Base-by-base conservation (phyloP, 2,888 invertebrate species). In the Cerastis leucographa region DNA sequence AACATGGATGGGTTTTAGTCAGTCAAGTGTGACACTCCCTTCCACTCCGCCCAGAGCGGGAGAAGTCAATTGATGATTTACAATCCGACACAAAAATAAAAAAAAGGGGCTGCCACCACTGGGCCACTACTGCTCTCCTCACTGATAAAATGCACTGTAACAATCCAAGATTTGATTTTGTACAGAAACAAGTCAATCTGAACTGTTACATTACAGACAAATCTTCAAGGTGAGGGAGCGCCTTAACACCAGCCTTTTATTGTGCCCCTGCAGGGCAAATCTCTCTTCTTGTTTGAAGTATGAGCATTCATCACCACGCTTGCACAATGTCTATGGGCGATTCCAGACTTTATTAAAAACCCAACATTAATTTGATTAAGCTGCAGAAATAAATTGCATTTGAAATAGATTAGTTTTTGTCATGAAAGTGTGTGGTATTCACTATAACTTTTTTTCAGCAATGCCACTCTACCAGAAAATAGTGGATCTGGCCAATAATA, bases 391-490 rank as follows among this genome's bases (percentile, higher is more conserved):
- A n/a, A 44, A 44, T 44, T 29, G 0, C 17, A 29, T n/a, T 7
- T 25, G 22, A 22, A 59, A 62, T 42, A n/a, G 1, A 25, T 17
- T 14, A 7, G 1, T 29, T n/a, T 66, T 29, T n/a, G n/a, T 17
- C 11, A n/a, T 42, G 7, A 9, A 17, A 22, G 14, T 66, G 17
- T 12, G 29, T 69, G 17, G 12, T 19, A n/a, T 71, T 40, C n/a
- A 40, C 4, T 0, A n/a, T 25, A 6, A 59, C 11, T 80, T 54
- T 65, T 51, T 88, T 93, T 87, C 93, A 95, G 97, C 98, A 29
- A 96, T 98, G 93, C 97, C 98, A 12, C 93, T 98, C 12, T 98
- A 98, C 93, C 98, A 99, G 92, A 97, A 98, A 92, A 96, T 99
- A 59, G 97, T 99, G 62, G 98, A 99, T 88, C 93, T 98, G 35